Evolutionary conservation across 2,113 vertebrate species (phyloP), one percentile per base, ranked within the genome.

Genomic region (Scortum barcoo): DNA sequence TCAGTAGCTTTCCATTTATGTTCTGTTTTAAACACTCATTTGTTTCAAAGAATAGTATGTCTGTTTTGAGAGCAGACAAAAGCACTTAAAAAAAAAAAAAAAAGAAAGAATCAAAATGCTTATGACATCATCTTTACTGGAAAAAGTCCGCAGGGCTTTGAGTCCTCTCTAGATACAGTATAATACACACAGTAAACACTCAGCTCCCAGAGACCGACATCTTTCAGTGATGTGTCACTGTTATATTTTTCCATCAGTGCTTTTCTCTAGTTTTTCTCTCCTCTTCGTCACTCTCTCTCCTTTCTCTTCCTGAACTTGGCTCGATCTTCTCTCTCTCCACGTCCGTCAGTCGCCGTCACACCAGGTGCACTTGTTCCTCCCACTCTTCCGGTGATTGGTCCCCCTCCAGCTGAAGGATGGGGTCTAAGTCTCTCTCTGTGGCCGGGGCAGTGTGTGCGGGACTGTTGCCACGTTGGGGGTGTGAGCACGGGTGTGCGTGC

Each of bases 291-390:
- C 26, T 75, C 22, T 28, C 30, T 30, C 56, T 74, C 42, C 40
- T 42, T 9, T 46, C 56, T 74, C 44, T 78, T 50, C n/a, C 61
- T 80, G 9, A n/a, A 62, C 48, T 72, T 12, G 0, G 28, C 36
- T 75, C 44, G 7, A 65, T 28, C 3, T 48, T 78, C 51, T 46
- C 53, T 46, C 53, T 71, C 68, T 86, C 76, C 30, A 17, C 19
- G 0, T 65, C n/a, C 2, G 24, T 54, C 57, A 17, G 68, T 44
- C 42, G 3, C 46, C 12, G 13, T 93, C 90, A 94, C 86, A 94
- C 93, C n/a, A 94, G 84, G 81, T 94, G 92, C 36, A 93, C 92
- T 75, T 93, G 91, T 68, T 93, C 93, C 70, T 89, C 91, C 93
- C 93, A 94, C 74, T 94, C 90, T 78, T 91, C 91, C 10, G 88